phyloP scores from a whole-genome alignment of 2,113 vertebrate genomes.

The Onychostruthus taczanowskii region DNA sequence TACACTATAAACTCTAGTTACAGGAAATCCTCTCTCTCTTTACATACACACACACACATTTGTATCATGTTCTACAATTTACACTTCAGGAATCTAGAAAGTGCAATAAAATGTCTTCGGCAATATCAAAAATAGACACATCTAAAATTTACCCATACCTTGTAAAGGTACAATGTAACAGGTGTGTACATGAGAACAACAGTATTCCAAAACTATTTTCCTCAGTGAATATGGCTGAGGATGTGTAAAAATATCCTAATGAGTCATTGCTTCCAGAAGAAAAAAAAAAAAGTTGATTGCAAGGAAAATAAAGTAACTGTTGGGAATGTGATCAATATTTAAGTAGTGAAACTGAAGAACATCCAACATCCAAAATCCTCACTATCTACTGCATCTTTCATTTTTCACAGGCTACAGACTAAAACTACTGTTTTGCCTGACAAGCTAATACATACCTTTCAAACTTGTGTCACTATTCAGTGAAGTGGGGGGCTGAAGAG shows the following conservation, averaged over 20 bases:
- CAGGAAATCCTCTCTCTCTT: not conserved
- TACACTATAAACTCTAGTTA: not conserved
- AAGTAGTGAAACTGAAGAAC: not conserved
- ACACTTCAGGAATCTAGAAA: not conserved
- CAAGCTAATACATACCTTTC: slow-evolving; percentile 43
- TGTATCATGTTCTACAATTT: not conserved
- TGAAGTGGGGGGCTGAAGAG: not conserved
- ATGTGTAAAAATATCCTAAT: not conserved
- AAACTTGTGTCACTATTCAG: not conserved
- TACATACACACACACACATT: not conserved
- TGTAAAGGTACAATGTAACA: not conserved
- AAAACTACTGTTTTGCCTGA: slow-evolving; percentile 44
- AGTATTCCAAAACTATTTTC: not conserved
- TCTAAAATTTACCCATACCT: not conserved
- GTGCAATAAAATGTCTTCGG: not conserved
- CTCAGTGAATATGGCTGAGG: not conserved
- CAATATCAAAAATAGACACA: not conserved
- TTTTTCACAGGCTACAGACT: not conserved
- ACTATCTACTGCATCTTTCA: not conserved
- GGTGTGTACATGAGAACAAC: not conserved
- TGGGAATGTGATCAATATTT: not conserved
- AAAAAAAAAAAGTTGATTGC: not conserved
- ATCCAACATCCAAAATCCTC: not conserved
- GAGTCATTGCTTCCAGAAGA: not conserved
- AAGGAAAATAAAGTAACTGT: not conserved